Conservation (phyloP, 2,888 invertebrate genomes). For the Erynnis tages region DNA sequence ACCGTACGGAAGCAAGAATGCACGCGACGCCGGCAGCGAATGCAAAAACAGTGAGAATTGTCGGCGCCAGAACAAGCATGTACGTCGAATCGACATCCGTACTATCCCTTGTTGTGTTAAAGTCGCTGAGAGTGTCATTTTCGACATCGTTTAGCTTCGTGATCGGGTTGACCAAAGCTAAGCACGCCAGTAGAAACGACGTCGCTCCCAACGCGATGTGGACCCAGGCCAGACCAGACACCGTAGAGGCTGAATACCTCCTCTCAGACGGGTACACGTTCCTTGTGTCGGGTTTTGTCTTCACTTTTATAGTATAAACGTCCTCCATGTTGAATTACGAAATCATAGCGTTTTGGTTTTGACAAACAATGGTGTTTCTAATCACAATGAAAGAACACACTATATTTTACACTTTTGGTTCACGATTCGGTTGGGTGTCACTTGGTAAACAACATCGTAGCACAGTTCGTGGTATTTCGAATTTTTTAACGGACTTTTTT, state of each 20-base stretch:
- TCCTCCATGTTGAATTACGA: conserved; percentile 80
- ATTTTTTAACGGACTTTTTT: conserved; percentile 37
- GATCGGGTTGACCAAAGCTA: conserved; percentile 70
- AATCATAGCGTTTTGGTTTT: conserved; percentile 30
- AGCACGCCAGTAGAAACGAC: conserved; percentile 78
- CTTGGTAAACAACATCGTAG: neutral
- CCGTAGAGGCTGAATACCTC: conserved; percentile 85
- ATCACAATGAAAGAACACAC: conserved; percentile 9
- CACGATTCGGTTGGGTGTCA: neutral
- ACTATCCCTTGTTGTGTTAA: conserved; percentile 34
- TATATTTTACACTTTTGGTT: conserved; percentile 22
- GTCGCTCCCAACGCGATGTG: conserved; percentile 83
- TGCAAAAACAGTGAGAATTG: conserved; percentile 74
- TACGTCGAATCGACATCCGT: conserved; percentile 37
- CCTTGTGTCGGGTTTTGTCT: conserved; percentile 81
- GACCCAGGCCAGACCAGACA: conserved; percentile 83
- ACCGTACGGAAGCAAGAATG: conserved; percentile 82
- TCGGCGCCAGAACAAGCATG: conserved; percentile 72
- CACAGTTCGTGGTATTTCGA: conserved; percentile 16
- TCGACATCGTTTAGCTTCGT: conserved; percentile 27
- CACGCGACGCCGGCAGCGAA: conserved; percentile 77
- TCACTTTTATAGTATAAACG: conserved; percentile 85
- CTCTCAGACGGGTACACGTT: conserved; percentile 84
- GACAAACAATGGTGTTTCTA: neutral
- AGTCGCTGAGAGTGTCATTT: conserved; percentile 3